Evolutionary conservation across 1,140 invertebrate species (phyloP).

Genomic region (Drosophila micromelanica): DNA sequence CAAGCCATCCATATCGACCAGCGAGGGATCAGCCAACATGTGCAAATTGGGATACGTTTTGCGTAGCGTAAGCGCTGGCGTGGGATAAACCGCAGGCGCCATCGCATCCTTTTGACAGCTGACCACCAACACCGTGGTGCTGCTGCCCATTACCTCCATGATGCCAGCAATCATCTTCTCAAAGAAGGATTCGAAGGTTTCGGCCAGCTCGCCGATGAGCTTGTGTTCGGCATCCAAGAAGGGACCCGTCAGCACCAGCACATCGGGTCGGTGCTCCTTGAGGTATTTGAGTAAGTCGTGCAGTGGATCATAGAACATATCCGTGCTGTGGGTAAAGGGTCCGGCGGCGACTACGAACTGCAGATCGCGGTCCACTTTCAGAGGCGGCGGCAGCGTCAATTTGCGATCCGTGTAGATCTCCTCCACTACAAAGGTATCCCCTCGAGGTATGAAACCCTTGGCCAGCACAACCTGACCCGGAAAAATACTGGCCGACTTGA

Average conservation of each 20-base stretch:
- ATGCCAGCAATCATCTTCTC: conserved; percentile 88
- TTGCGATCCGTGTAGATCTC: conserved; percentile 86
- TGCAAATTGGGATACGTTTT: conserved; percentile 87
- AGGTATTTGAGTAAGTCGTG: conserved; percentile 90
- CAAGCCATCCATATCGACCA: conserved; percentile 91
- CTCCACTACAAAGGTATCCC: conserved; percentile 88
- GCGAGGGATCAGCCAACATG: conserved; percentile 91
- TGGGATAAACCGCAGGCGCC: conserved; percentile 92
- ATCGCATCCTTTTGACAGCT: conserved; percentile 91
- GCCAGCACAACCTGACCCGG: conserved; percentile 93
- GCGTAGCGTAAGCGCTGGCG: conserved; percentile 87
- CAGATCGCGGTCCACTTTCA: conserved; percentile 85
- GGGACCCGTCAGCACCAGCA: conserved; percentile 93
- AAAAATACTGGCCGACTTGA: conserved; percentile 91
- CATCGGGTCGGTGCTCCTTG: conserved; percentile 89
- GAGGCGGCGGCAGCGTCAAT: conserved; percentile 54
- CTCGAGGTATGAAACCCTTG: conserved; percentile 89
- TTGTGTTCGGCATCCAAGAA: conserved; percentile 91
- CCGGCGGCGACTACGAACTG: conserved; percentile 91
- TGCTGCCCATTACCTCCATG: conserved; percentile 85
- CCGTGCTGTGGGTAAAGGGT: conserved; percentile 92
- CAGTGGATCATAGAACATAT: conserved; percentile 92
- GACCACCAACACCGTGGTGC: conserved; percentile 86
- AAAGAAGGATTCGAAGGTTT: conserved; percentile 90
- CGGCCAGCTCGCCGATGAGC: conserved; percentile 86